Conservation (phyloP, 2,888 invertebrate genomes). For the Tetrapedia diversipes region DNA sequence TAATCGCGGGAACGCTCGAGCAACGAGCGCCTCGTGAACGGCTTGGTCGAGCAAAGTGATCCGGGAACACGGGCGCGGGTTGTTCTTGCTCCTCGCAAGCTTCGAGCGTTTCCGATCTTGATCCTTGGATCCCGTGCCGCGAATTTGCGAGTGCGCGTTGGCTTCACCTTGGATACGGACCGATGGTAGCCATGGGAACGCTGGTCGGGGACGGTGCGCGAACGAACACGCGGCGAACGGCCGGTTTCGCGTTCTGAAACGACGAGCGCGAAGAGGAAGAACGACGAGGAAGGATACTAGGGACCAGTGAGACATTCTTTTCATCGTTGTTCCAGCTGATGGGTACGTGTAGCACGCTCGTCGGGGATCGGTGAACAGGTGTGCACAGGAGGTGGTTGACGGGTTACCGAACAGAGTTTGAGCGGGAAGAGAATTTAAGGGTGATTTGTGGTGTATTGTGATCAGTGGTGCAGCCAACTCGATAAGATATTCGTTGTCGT, state of each 20-base stretch:
- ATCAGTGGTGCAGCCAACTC: no score
- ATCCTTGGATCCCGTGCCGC: not conserved
- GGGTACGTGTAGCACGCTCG: conserved; percentile 28
- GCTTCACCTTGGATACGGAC: not conserved
- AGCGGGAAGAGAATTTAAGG: not conserved
- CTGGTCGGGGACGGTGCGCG: conserved; percentile 24
- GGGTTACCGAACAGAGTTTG: not conserved
- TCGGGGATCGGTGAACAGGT: not conserved
- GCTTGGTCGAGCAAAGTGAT: no score
- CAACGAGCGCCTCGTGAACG: conserved; percentile 1
- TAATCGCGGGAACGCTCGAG: conserved; percentile 36
- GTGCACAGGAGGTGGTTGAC: not conserved
- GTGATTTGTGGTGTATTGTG: no score
- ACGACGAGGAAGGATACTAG: not conserved
- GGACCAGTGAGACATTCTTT: not conserved
- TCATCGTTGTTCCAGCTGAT: conserved; percentile 5
- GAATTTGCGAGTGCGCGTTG: conserved; percentile 1
- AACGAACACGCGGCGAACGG: not conserved
- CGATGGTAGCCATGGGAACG: not conserved
- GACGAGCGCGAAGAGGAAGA: conserved; percentile 6
- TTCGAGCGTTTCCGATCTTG: no score
- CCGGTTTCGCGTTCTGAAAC: not conserved
- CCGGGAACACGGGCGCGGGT: no score
- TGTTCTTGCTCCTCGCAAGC: no score
- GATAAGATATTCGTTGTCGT: no score